Base-by-base conservation (phyloP, 2,888 invertebrate species). In the Eupithecia subfuscata region DNA sequence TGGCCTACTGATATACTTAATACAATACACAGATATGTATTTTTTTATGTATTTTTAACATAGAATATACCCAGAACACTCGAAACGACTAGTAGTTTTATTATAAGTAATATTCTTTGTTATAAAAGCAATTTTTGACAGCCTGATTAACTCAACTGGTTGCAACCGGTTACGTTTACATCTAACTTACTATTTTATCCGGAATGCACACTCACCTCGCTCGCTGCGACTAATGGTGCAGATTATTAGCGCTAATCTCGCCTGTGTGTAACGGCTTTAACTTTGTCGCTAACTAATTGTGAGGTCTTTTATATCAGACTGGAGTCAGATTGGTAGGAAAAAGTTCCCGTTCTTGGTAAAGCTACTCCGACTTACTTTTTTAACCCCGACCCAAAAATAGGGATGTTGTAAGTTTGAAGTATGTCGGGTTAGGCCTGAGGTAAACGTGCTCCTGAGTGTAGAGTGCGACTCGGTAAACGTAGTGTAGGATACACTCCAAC, bases 201-300 rank as follows among this genome's bases (percentile, higher is more conserved):
- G 40, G 40, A 37, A 16, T 18, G 67, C 67, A 64, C 34, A 64
- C 64, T 18, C 18, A 64, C 64, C 64, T 64, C 63, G 63, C 63
- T 64, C 64, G 64, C 8, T 56, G 69, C 70, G 56, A 73, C 70
- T 73, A 73, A 75, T 73, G 70, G 45, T 7, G 70, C 16, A 69
- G 73, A 73, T 76, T 73, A 76, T 64, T 52, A 70, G 52, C 65
- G 74, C 56, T 77, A 72, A 77, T 77, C 69, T 70, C 37, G 71
- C 45, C 72, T 60, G 69, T 71, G 56, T 75, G 77, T 75, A 71
- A 75, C 67, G 48, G 74, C 77, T 72, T 77, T 70, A 74, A 63
- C 68, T 73, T 67, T 18, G 73, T 52, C 75, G 71, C 70, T 67
- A 70, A 77, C 75, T 43, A 77, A 77, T 75, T 48, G 75, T 43